A percentile compares a stretch with the other conserved stretches of the same genome.
These are phyloP conservation scores for Pentamera pediparva DNA, from an alignment of 53 echinoderm and acorn worm genomes.

Conservation along the genomic window DNA sequence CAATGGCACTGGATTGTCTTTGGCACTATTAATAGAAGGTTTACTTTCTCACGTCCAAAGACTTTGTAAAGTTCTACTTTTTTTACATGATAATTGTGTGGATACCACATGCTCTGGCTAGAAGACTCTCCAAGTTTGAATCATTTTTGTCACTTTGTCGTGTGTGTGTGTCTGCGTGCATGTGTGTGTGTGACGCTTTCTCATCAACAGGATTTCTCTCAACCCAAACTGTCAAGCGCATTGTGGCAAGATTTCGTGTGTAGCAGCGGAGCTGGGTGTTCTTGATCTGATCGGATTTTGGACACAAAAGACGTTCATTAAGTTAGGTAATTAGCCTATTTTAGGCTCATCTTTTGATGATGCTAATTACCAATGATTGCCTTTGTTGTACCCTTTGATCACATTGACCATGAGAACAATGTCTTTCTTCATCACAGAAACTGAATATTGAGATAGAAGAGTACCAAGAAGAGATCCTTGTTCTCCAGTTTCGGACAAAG, in stretches of 20 bases:
- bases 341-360: too few relatives aligned
- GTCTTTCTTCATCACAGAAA: slow-evolving; percentile 43
- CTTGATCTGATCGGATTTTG: too few relatives aligned
- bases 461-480: slow-evolving; percentile 71
- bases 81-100: neutral
- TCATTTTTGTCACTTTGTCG: neutral
- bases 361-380: neutral
- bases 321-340: too few relatives aligned
- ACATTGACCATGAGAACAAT: too few relatives aligned
- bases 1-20: too few relatives aligned
- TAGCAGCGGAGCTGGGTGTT: too few relatives aligned
- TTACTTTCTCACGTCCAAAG: neutral
- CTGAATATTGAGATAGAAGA: slow-evolving; percentile 66
- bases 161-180: neutral
- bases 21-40: too few relatives aligned
- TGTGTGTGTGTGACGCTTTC: neutral
- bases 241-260: too few relatives aligned
- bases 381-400: neutral
- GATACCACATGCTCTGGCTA: too few relatives aligned
- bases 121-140: neutral
- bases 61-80: neutral
- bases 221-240: too few relatives aligned
- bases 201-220: too few relatives aligned
- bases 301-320: too few relatives aligned
- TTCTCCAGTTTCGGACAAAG: slow-evolving; percentile 66